These are phyloP conservation scores for Rhinella marina DNA, from an alignment of 2,797 vertebrate species.

Conservation along the genomic window DNA sequence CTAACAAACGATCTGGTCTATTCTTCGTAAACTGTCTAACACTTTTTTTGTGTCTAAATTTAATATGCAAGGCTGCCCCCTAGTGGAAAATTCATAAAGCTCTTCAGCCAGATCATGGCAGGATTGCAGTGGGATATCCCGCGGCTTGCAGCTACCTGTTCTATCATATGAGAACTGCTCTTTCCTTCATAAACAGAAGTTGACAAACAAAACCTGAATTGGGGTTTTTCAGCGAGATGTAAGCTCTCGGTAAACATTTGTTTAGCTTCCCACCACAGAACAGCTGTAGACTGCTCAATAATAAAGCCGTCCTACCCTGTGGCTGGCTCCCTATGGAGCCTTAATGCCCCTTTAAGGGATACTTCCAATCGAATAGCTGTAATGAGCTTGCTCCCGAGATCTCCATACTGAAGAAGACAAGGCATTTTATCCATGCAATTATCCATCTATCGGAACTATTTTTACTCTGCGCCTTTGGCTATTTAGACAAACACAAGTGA, in stretches of 20 bases:
- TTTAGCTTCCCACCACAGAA: background rate
- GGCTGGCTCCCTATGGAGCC: background rate
- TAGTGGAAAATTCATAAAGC: background rate
- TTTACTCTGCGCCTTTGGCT: slow-evolving; percentile 41
- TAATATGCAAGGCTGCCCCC: background rate
- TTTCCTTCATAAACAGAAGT: background rate
- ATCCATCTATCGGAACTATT: slow-evolving; percentile 39
- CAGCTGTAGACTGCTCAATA: background rate
- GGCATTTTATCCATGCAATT: slow-evolving; percentile 37
- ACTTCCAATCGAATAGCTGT: slow-evolving; percentile 1
- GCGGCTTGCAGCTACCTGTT: background rate
- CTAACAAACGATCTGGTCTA: too few relatives aligned
- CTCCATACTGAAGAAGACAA: slow-evolving; percentile 1
- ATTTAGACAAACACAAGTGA: slow-evolving; percentile 53
- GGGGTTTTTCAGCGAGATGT: background rate
- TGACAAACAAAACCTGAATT: background rate
- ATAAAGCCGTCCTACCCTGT: slow-evolving; percentile 6
- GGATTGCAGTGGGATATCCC: background rate
- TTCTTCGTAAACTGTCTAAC: background rate
- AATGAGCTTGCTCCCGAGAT: slow-evolving; percentile 35
- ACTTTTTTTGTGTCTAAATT: background rate
- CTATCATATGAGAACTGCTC: background rate
- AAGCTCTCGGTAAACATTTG: background rate
- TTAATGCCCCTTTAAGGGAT: slow-evolving; percentile 22
- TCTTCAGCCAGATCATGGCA: background rate